A percentile compares a stretch with the other conserved stretches of the same genome.
Conservation (phyloP, 2,113 vertebrate species). For the Hyla sarda region DNA sequence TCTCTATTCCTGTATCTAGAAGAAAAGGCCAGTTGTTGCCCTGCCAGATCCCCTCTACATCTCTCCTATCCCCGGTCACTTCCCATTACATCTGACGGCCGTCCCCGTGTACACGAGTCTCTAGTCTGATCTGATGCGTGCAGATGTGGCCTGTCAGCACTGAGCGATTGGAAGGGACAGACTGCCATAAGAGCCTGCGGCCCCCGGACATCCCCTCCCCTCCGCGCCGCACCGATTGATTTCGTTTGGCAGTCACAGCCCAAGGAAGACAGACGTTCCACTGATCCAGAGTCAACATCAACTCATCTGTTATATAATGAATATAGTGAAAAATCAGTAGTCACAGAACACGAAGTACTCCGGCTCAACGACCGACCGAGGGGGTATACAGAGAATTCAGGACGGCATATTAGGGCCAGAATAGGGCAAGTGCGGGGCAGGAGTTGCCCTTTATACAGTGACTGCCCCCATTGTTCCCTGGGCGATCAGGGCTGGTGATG, state of each 20-base stretch:
- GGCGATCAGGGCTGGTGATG: too few relatives aligned
- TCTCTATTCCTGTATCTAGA: background rate
- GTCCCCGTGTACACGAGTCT: conserved; percentile 3
- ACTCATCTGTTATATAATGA: background rate
- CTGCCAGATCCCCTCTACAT: conserved; percentile 22
- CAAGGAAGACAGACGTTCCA: background rate
- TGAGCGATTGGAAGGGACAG: conserved; percentile 42
- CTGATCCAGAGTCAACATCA: background rate
- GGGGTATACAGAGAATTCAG: too few relatives aligned
- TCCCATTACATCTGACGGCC: conserved; percentile 32
- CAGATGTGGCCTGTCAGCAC: conserved; percentile 47
- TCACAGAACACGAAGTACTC: too few relatives aligned
- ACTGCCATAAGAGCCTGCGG: conserved; percentile 19
- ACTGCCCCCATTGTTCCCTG: too few relatives aligned
- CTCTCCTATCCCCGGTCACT: conserved; percentile 33
- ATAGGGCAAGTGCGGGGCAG: too few relatives aligned
- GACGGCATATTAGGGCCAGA: too few relatives aligned
- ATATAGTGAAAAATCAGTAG: background rate
- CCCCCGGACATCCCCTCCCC: conserved; percentile 2
- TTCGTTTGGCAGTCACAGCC: conserved; percentile 24
- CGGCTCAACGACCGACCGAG: too few relatives aligned
- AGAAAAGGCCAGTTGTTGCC: conserved; percentile 51
- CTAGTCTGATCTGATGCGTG: conserved; percentile 42
- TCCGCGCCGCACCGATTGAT: conserved; percentile 12
- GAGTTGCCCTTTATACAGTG: too few relatives aligned